A percentile compares a stretch with the other conserved stretches of the same genome.
phyloP scores from a whole-genome alignment of 2,888 invertebrate species.

The Nudaria mundana region DNA sequence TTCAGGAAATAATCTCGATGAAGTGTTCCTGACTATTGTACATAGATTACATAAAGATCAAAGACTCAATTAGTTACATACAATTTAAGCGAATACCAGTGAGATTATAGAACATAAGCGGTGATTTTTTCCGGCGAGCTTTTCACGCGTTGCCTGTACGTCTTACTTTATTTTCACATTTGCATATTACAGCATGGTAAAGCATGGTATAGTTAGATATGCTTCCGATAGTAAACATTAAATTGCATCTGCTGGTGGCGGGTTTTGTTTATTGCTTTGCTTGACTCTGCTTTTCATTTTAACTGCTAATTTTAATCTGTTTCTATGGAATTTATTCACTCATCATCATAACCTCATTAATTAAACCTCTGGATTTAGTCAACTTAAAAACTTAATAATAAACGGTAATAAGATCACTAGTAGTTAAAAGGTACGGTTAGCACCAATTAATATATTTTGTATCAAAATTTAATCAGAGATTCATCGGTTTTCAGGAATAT shows the following conservation, averaged over 20 bases:
- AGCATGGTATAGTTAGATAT: constrained; percentile 9
- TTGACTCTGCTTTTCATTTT: constrained; percentile 5
- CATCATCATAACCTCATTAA: constrained; percentile 3
- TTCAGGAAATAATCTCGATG: constrained; percentile 77
- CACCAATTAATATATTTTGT: constrained; percentile 6
- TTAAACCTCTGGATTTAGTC: constrained; percentile 6
- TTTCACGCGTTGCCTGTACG: constrained; percentile 72
- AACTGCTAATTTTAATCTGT: too few species aligned
- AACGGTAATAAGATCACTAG: constrained; percentile 10
- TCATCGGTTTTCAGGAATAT: constrained; percentile 49
- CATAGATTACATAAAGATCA: constrained; percentile 73
- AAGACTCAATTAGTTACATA: constrained; percentile 79
- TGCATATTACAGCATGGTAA: constrained; percentile 39
- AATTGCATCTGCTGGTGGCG: constrained; percentile 1
- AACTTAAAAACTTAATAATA: constrained; percentile 6
- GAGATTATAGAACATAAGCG: constrained; percentile 78
- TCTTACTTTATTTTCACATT: constrained; percentile 61
- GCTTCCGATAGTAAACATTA: neutral
- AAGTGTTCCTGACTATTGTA: constrained; percentile 75
- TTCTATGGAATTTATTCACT: neutral
- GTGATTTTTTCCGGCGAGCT: constrained; percentile 77
- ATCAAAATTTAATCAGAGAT: constrained; percentile 1
- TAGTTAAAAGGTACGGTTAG: constrained; percentile 3
- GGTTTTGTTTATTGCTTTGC: constrained; percentile 18
- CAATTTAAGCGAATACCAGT: constrained; percentile 75